A percentile compares a stretch with the other conserved stretches of the same genome.
Conservation (phyloP, 1,140 invertebrate genomes). For the Aleiodes sp. region DNA sequence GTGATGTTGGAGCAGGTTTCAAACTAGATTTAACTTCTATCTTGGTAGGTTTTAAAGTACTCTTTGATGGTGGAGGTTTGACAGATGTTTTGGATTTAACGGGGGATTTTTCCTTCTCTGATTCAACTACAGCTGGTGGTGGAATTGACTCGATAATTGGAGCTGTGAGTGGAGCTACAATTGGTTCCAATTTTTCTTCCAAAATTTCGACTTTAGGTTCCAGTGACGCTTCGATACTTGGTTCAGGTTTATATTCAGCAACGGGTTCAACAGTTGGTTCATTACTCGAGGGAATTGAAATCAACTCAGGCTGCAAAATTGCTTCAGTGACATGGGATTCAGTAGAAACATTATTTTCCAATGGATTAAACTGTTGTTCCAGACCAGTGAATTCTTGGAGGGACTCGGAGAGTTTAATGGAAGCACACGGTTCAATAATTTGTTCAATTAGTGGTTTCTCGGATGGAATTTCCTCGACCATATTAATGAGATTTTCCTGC, state of each 20-base stretch:
- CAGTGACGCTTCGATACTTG: not conserved
- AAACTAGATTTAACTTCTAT: conserved; percentile 47
- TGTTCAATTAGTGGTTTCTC: not conserved
- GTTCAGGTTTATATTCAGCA: not conserved
- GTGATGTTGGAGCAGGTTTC: conserved; percentile 27
- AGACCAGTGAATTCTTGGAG: conserved; percentile 54
- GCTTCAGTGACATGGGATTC: not conserved
- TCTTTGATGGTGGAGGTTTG: conserved; percentile 41
- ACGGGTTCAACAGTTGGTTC: not conserved
- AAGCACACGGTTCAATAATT: not conserved
- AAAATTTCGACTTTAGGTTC: conserved; percentile 16
- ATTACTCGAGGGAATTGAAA: too few relatives aligned
- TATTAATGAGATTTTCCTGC: too few relatives aligned
- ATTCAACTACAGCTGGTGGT: conserved; percentile 42
- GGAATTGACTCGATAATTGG: conserved; percentile 43
- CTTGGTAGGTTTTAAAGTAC: conserved; percentile 37
- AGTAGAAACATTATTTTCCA: conserved; percentile 4
- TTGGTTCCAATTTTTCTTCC: conserved; percentile 34
- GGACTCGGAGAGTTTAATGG: conserved; percentile 49
- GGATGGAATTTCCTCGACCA: not conserved
- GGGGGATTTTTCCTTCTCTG: conserved; percentile 52
- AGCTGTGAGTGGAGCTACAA: conserved; percentile 46
- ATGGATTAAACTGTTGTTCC: conserved; percentile 43
- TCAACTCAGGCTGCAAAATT: not conserved
- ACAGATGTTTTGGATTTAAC: conserved; percentile 52